Evolutionary conservation across 2,888 invertebrate species (phyloP), one percentile per base, ranked within the genome.

Genomic region (Lasius platythorax): DNA sequence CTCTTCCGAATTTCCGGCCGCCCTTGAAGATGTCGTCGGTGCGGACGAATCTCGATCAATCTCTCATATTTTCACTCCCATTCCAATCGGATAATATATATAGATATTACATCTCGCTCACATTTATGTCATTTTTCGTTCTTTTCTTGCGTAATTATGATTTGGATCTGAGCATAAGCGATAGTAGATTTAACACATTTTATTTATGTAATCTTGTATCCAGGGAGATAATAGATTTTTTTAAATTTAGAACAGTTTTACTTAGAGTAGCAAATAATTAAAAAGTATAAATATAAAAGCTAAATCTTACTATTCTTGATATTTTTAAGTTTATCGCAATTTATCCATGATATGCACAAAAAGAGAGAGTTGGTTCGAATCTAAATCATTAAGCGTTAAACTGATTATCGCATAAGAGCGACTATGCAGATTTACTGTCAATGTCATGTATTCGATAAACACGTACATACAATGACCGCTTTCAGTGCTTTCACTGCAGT

Each of bases 1-100:
- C 73, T 88, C 91, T 91, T 89, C 87, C 91, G 84, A 91, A 88
- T 90, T 89, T 90, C 89, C 90, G 88, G 88, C 86, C 66, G 85
- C 76, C 90, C 90, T 88, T 87, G 78, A 85, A 90, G 89, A 75
- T 76, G 53, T 76, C 85, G 33, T 72, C 37, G 37, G 30, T 72
- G 33, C n/a, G 37, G 37, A 53, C 46, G 9, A 43, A 33, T 28
- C 18, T 5, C 2, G 0, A 40, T 37, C 15, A n/a, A n/a, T 56
- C n/a, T 67, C 37, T 8, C 37, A 23, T 63, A 33, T 50, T 28
- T 46, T n/a, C 33, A 12, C n/a, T 46, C 9, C 12, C 3, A 6
- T 18, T 67, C 9, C 6, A 40, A 28, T 64, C 46, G 11, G 6
- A 3, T 46, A 37, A n/a, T 40, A 30, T 23, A 63, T 28, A 28